Base-by-base conservation (phyloP, 1,140 invertebrate genomes). In the Trialeurodes vaporariorum region DNA sequence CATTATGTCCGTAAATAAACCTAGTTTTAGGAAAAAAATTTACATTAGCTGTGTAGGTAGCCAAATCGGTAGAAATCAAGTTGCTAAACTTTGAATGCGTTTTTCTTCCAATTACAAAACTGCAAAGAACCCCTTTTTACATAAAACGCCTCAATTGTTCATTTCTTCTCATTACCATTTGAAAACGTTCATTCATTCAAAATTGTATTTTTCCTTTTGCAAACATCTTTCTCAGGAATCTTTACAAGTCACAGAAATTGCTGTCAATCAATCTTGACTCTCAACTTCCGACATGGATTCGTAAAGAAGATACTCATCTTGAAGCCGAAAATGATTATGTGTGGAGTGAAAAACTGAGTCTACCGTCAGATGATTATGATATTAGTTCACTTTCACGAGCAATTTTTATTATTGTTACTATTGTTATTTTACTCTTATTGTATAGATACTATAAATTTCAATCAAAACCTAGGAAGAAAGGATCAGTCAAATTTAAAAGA, bases 171-270 rank as follows among this genome's bases (percentile, higher is more conserved):
- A 67, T 25, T 24, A 27, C 67, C 61, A n/a, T n/a, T n/a, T n/a
- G n/a, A n/a, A n/a, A n/a, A n/a, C n/a, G n/a, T n/a, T n/a, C n/a
- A n/a, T 49, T 59, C 67, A 22, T 17, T n/a, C 40, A 27, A 27
- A 25, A 25, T 49, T 64, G 61, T 59, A 13, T 64, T 25, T 63
- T 40, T 67, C 59, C 61, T 61, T 25, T 58, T 58, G 62, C 24
- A 60, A 23, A 66, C 70, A 64, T 65, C 59, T 70, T 61, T 79
- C 79, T 69, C 74, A 87, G 85, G 64, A 87, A 88, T 76, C 79
- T 89, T 63, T 89, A 88, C 74, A 87, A 89, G 73, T 83, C 86
- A 1, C 87, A 89, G 72, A 88, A 87, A 75, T 72, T 89, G 25
- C 74, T 89, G 0, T 87, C 87, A 0, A 73, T 89, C 2, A 78